These are phyloP conservation scores for Aporophyla lueneburgensis DNA, from an alignment of 2,888 invertebrate genomes.

Conservation along the genomic window DNA sequence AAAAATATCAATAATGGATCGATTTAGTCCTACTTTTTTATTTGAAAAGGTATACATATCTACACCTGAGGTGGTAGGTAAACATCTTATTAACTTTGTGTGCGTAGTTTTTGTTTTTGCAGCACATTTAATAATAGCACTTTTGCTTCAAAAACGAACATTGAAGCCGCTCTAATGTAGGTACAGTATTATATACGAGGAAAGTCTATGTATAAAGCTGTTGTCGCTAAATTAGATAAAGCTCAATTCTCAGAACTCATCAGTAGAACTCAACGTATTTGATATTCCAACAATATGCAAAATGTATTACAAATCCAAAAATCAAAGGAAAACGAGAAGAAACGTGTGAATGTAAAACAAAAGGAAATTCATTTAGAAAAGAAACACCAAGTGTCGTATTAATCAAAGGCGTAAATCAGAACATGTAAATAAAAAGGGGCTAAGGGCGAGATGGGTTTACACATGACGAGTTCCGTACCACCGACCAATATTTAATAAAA, in stretches of 20 bases:
- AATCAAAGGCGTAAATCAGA: constrained; percentile 20
- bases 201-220: no score
- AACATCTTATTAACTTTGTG: no score
- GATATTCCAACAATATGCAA: background rate
- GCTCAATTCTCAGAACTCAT: background rate
- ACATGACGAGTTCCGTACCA: background rate
- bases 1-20: no score
- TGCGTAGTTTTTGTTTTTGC: no score
- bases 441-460: background rate
- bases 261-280: background rate
- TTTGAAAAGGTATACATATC: no score
- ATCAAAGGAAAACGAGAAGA: background rate
- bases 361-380: constrained; percentile 12
- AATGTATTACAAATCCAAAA: background rate
- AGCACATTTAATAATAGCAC: no score
- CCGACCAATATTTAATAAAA: background rate
- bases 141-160: no score
- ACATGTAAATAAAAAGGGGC: background rate
- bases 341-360: background rate
- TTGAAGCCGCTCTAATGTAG: no score
- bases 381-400: background rate
- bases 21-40: no score
- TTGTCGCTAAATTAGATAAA: background rate
- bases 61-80: no score
- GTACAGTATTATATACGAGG: no score